Percentiles rank a stretch among this genome's conserved stretches.
These are phyloP conservation scores for Magallana gigas DNA, from an alignment of 1,140 invertebrate genomes.

Conservation along the genomic window DNA sequence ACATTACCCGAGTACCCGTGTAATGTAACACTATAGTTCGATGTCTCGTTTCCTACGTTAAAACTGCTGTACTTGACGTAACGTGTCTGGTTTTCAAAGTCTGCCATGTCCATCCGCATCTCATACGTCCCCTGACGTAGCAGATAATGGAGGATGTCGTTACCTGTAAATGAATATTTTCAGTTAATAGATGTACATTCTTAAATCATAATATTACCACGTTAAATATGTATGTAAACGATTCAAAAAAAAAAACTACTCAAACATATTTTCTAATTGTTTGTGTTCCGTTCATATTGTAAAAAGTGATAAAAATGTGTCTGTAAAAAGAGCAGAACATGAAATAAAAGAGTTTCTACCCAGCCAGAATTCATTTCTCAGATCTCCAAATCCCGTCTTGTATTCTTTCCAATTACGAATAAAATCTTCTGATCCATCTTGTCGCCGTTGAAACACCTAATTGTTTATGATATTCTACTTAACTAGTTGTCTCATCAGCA, in stretches of 20 bases:
- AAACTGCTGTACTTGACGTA: not conserved
- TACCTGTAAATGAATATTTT: not conserved
- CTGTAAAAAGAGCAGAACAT: too few species aligned
- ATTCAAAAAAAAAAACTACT: too few species aligned
- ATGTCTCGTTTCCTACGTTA: not conserved
- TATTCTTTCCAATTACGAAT: not conserved
- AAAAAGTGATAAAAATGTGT: too few species aligned
- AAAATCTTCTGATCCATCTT: not conserved
- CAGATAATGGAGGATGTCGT: not conserved
- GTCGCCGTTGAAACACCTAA: not conserved
- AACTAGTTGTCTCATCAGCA: too few species aligned
- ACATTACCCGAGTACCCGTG: not conserved
- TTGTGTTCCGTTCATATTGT: too few species aligned
- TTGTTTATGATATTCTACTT: too few species aligned
- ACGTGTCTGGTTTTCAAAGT: not conserved
- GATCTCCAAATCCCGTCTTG: not conserved
- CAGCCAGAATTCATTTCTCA: not conserved
- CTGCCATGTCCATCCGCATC: not conserved
- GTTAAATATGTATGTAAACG: too few species aligned
- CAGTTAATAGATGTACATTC: not conserved
- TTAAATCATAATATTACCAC: too few species aligned
- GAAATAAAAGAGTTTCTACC: not conserved
- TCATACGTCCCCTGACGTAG: not conserved
- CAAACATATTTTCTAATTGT: too few species aligned
- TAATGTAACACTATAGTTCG: not conserved